These are phyloP conservation scores for Dynastes grantii DNA, from an alignment of 2,888 invertebrate genomes.

Conservation along the genomic window DNA sequence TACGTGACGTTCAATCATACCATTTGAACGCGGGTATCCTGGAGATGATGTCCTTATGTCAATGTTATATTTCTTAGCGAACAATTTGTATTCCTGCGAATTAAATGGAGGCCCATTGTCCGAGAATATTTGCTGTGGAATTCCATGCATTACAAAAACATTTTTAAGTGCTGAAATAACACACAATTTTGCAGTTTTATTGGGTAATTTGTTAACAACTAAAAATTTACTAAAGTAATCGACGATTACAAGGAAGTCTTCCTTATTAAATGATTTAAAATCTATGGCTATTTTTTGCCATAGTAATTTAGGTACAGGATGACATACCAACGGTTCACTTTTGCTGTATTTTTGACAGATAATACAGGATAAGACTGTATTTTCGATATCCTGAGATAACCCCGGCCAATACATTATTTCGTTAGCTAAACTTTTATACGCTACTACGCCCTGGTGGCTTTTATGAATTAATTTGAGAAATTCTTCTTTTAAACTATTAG, in stretches of 20 bases:
- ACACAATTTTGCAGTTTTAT: slow-evolving; percentile 30
- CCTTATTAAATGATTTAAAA: slow-evolving; percentile 25
- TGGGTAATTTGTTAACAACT: slow-evolving; percentile 34
- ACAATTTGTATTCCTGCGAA: slow-evolving; percentile 51
- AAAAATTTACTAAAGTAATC: slow-evolving; percentile 50
- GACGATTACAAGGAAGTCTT: slow-evolving; percentile 40
- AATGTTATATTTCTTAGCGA: slow-evolving; percentile 55
- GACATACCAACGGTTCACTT: slow-evolving; percentile 45
- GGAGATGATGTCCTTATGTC: slow-evolving; percentile 49
- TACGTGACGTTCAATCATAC: slow-evolving; percentile 53
- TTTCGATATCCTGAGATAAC: slow-evolving; percentile 32
- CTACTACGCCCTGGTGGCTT: slow-evolving; percentile 31
- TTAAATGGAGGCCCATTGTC: slow-evolving; percentile 57
- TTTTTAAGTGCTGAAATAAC: slow-evolving; percentile 39
- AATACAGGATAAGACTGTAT: slow-evolving; percentile 21
- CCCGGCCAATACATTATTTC: slow-evolving; percentile 46
- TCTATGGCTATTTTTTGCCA: slow-evolving; percentile 52
- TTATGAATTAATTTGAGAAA: slow-evolving; percentile 37
- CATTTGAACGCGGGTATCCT: slow-evolving; percentile 55
- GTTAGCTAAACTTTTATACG: slow-evolving; percentile 40
- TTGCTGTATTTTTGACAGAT: slow-evolving; percentile 48
- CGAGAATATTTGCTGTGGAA: slow-evolving; percentile 44
- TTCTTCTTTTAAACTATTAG: slow-evolving; percentile 44
- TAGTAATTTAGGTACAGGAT: slow-evolving; percentile 44
- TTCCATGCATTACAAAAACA: slow-evolving; percentile 29